These are phyloP conservation scores for Cremastinae sp. DNA, from an alignment of 2,888 invertebrate species.

Conservation along the genomic window DNA sequence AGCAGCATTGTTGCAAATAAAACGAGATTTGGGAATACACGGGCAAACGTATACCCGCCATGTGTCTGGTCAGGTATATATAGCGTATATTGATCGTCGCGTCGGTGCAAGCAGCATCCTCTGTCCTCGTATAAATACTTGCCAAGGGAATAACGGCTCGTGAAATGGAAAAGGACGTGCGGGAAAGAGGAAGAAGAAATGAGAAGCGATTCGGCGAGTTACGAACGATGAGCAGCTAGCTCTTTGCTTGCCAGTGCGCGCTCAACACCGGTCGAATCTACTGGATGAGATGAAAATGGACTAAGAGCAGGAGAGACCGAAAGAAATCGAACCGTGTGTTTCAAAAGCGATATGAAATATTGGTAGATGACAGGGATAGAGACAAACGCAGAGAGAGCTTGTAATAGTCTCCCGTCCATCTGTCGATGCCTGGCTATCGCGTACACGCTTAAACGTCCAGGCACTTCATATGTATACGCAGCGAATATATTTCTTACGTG, in stretches of 20 bases:
- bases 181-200: conserved; percentile 9
- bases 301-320: background rate
- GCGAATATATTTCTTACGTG: background rate
- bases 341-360: conserved; percentile 67
- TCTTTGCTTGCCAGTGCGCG: conserved; percentile 8
- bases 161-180: background rate
- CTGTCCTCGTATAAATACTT: conserved; percentile 66
- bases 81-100: conserved; percentile 69
- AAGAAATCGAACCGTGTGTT: conserved; percentile 46
- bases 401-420: conserved; percentile 64
- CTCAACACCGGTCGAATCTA: conserved; percentile 3
- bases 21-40: conserved; percentile 49
- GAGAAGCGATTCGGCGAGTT: conserved; percentile 36
- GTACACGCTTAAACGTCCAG: background rate
- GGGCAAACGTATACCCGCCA: conserved; percentile 52
- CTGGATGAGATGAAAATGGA: background rate
- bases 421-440: conserved; percentile 56
- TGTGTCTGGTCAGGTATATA: conserved; percentile 69
- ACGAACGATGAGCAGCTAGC: conserved; percentile 25
- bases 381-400: conserved; percentile 58
- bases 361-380: conserved; percentile 63
- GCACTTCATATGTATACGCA: background rate
- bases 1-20: conserved; percentile 49
- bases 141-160: conserved; percentile 46
- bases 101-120: conserved; percentile 64